phyloP scores from a whole-genome alignment of 2,113 vertebrate species.

The Panthera uncia region DNA sequence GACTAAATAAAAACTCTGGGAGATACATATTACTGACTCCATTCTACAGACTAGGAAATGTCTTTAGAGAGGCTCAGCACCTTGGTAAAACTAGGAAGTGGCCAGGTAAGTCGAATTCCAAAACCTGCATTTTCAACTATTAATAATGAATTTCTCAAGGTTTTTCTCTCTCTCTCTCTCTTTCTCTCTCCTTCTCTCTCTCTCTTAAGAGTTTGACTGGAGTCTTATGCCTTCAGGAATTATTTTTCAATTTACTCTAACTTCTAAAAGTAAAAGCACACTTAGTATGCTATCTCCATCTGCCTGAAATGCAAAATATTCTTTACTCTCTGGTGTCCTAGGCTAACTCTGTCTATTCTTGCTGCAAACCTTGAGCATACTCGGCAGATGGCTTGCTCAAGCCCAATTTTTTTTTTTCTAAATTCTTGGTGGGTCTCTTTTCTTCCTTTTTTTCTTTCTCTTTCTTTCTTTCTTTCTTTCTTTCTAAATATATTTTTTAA shows the following conservation, averaged over 20 bases:
- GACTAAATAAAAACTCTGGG: not conserved
- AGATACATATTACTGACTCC: not conserved
- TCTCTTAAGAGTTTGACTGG: not conserved
- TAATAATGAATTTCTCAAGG: not conserved
- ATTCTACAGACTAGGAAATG: not conserved
- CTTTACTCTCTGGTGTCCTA: not conserved
- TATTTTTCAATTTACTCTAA: not conserved
- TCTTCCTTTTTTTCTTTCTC: not conserved
- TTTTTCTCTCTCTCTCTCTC: not conserved
- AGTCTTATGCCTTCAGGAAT: not conserved
- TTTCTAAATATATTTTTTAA: too few relatives aligned
- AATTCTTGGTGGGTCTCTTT: not conserved
- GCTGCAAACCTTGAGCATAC: not conserved
- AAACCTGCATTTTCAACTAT: not conserved
- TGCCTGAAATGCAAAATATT: not conserved
- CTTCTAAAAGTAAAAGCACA: not conserved
- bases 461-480: not conserved
- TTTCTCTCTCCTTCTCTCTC: not conserved
- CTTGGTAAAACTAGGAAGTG: not conserved
- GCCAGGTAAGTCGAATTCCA: not conserved
- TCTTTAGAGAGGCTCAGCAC: not conserved
- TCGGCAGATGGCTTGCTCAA: not conserved
- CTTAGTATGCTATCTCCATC: not conserved
- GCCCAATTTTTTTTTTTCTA: not conserved
- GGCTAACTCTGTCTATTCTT: not conserved